phyloP scores from a whole-genome alignment of 2,888 invertebrate genomes.

The Perithous albicinctus region DNA sequence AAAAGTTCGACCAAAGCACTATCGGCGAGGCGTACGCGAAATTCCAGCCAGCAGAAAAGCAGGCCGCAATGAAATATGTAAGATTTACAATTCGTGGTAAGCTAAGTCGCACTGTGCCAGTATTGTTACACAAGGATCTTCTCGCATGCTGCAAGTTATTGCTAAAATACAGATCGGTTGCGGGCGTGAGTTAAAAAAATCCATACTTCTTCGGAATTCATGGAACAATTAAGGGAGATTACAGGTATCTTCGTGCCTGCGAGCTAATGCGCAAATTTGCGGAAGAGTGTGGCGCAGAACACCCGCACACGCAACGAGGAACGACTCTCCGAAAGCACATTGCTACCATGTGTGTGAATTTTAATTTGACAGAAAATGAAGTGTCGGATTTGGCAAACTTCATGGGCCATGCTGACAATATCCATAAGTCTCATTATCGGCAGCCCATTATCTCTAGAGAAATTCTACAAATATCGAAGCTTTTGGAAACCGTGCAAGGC shows the following conservation, averaged over 20 bases:
- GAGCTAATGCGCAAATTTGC: slow-evolving; percentile 65
- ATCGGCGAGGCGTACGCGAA: slow-evolving; percentile 37
- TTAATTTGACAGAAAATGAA: too few species aligned
- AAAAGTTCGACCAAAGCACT: slow-evolving; percentile 36
- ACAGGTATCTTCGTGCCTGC: slow-evolving; percentile 53
- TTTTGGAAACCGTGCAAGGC: too few species aligned
- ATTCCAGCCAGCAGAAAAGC: slow-evolving; percentile 30
- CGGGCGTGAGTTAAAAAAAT: slow-evolving; percentile 48
- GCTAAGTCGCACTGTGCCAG: slow-evolving; percentile 53
- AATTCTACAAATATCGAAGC: too few species aligned
- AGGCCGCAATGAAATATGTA: slow-evolving; percentile 28
- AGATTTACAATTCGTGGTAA: too few species aligned
- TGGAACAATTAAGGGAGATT: slow-evolving; percentile 45
- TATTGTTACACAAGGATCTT: slow-evolving; percentile 50
- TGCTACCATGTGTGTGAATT: slow-evolving; percentile 65
- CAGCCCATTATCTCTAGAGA: too few species aligned
- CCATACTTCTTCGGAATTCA: slow-evolving; percentile 62
- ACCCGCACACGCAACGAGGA: slow-evolving; percentile 63
- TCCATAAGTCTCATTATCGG: too few species aligned
- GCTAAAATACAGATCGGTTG: slow-evolving; percentile 33
- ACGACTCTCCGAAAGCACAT: slow-evolving; percentile 68
- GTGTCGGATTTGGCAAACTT: slow-evolving; percentile 69
- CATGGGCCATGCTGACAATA: slow-evolving; percentile 72
- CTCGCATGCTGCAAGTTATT: too few species aligned
- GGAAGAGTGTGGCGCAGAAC: slow-evolving; percentile 51